Conservation (phyloP, 2,797 vertebrate genomes). For the Acanthis flammea region DNA sequence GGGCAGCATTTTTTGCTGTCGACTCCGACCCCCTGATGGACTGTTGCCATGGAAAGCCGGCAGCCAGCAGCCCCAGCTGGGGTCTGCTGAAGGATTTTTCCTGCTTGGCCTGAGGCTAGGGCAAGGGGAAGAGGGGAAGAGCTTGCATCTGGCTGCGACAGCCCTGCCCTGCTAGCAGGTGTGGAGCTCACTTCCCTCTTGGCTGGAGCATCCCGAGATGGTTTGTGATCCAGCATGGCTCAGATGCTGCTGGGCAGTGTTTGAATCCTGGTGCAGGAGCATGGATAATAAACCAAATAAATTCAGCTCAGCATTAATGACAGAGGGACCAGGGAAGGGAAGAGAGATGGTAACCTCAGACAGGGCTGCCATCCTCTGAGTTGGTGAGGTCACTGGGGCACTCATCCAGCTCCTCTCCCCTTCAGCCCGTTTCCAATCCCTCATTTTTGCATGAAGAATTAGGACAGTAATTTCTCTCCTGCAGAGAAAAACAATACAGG, state of each 20-base stretch:
- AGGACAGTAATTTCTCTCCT: conserved; percentile 31
- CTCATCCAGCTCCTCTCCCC: conserved; percentile 5
- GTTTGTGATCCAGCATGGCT: neutral
- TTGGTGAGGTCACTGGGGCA: neutral
- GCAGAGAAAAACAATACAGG: conserved; percentile 13
- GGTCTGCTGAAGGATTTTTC: conserved; percentile 58
- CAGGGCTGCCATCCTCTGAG: neutral
- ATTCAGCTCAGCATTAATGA: neutral
- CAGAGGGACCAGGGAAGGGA: neutral
- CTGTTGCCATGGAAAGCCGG: conserved; percentile 55
- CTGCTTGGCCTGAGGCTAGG: conserved; percentile 52
- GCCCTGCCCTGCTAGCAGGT: conserved; percentile 2
- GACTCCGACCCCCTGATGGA: conserved; percentile 46
- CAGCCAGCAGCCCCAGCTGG: conserved; percentile 46
- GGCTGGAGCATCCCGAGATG: conserved; percentile 13
- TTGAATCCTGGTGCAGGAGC: neutral
- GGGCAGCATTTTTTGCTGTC: neutral
- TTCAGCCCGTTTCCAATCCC: neutral
- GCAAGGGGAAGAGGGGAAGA: conserved; percentile 1
- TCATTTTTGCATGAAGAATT: conserved; percentile 20
- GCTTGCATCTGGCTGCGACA: neutral
- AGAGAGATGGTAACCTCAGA: neutral
- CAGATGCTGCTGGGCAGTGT: neutral
- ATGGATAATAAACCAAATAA: neutral
- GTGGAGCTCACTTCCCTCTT: conserved; percentile 16